Conservation (phyloP, 2,113 vertebrate species). For the Chelonoidis abingdonii region DNA sequence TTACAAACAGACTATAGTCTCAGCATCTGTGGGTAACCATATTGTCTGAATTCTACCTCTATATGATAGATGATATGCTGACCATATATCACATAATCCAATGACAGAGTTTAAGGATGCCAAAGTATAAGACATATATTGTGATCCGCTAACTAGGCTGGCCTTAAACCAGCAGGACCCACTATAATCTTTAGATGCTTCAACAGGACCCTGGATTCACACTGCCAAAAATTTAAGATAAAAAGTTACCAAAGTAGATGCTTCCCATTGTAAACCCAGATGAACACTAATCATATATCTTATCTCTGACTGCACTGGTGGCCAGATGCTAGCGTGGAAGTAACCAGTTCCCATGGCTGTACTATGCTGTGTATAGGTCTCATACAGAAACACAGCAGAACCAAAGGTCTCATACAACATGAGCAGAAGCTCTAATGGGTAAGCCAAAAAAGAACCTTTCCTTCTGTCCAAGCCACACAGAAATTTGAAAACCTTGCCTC, state of each 20-base stretch:
- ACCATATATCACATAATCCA: not conserved
- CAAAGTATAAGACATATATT: not conserved
- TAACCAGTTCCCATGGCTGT: not conserved
- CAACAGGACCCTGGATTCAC: not conserved
- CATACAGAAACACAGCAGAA: not conserved
- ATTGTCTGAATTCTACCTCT: not conserved
- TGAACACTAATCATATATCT: not conserved
- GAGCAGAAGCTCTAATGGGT: not conserved
- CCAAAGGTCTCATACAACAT: fast-evolving
- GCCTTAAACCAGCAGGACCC: not conserved
- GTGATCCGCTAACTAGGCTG: not conserved
- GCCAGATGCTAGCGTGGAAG: not conserved
- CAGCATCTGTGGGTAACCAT: not conserved
- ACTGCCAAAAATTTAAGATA: not conserved
- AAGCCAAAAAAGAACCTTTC: not conserved
- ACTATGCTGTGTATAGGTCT: not conserved
- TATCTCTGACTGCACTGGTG: not conserved
- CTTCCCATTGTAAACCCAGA: not conserved
- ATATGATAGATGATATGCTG: fast-evolving
- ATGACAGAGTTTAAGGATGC: not conserved
- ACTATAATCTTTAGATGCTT: not conserved
- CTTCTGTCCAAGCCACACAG: not conserved
- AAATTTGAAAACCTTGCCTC: not conserved
- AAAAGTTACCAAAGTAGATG: not conserved
- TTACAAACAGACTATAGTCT: not conserved